Conservation (phyloP, 2,113 vertebrate genomes). For the Leucoraja erinaceus region DNA sequence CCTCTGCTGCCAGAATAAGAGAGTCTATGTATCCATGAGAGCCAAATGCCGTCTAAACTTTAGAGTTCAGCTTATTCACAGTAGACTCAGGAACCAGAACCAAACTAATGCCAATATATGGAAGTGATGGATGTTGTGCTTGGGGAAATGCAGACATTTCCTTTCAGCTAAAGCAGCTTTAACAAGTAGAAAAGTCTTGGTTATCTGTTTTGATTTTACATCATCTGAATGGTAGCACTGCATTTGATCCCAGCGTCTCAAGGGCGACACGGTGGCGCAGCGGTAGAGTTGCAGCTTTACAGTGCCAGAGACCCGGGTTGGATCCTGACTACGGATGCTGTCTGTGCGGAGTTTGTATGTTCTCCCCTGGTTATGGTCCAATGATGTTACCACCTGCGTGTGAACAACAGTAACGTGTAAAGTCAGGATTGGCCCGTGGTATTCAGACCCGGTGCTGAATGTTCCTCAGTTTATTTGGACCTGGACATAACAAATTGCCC, state of each 20-base stretch:
- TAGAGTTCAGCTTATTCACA: neutral
- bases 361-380: neutral
- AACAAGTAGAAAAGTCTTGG: neutral
- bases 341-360: too few relatives aligned
- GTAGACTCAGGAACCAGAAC: neutral
- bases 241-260: neutral
- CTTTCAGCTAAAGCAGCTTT: neutral
- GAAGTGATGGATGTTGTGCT: neutral
- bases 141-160: neutral
- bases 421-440: too few relatives aligned
- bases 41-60: neutral
- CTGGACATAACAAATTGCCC: too few relatives aligned
- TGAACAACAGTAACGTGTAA: neutral
- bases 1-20: neutral
- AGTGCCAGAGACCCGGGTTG: too few relatives aligned
- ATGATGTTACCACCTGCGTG: neutral
- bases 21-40: neutral
- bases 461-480: too few relatives aligned
- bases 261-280: too few relatives aligned
- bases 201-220: neutral
- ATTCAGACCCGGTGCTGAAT: neutral
- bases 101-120: neutral
- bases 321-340: too few relatives aligned
- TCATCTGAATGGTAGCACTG: neutral
- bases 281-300: too few relatives aligned